phyloP scores from a whole-genome alignment of 2,113 vertebrate genomes.

The Phaetusa simplex region DNA sequence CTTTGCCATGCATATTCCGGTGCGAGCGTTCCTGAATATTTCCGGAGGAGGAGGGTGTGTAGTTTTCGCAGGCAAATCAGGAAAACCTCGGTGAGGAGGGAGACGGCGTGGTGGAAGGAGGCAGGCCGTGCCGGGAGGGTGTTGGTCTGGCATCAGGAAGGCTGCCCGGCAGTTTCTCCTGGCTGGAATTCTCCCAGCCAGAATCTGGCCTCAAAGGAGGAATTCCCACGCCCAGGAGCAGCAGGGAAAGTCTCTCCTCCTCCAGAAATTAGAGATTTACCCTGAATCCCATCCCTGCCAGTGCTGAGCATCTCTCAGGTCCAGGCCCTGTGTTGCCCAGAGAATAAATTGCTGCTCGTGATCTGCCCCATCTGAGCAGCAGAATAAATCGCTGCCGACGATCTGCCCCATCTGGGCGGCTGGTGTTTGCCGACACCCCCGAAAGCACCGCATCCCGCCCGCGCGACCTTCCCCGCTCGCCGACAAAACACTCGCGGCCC shows the following conservation, averaged over 20 bases:
- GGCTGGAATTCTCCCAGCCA: not conserved
- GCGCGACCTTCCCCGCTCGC: not conserved
- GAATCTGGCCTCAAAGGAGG: not conserved
- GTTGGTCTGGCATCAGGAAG: not conserved
- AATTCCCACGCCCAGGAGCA: not conserved
- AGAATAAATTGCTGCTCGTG: accelerated
- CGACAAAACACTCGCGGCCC: not conserved
- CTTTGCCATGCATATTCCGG: not conserved
- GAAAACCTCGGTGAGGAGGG: not conserved
- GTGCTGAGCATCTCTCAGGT: not conserved
- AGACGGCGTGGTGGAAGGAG: not conserved
- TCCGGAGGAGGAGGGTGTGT: constrained; percentile 42
- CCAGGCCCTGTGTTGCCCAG: not conserved
- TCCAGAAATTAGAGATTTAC: not conserved
- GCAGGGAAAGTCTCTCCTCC: not conserved
- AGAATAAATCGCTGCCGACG: too few relatives aligned
- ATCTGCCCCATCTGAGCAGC: not conserved
- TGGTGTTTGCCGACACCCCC: not conserved
- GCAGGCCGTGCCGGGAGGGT: not conserved
- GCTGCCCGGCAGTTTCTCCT: constrained; percentile 19
- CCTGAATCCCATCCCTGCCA: not conserved
- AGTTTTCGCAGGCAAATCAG: constrained; percentile 44
- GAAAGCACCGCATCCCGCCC: not conserved
- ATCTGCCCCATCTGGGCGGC: not conserved
- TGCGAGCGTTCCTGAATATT: not conserved